Conservation (phyloP, 2,888 invertebrate genomes). For the Heliconius erato region DNA sequence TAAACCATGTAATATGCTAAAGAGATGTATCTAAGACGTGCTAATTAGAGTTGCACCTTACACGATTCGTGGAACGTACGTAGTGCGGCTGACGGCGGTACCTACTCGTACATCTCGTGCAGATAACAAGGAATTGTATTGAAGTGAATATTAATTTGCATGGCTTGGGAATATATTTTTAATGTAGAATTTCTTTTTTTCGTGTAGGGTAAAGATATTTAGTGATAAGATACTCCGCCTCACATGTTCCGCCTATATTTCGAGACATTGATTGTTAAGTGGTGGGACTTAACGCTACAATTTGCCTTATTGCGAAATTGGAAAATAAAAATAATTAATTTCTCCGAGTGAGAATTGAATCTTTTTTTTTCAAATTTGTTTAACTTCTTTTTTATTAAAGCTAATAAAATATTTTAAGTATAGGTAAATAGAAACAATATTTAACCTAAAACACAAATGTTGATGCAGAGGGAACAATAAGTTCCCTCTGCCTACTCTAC, state of each 20-base stretch:
- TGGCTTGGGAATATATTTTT: not conserved
- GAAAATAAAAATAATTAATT: not conserved
- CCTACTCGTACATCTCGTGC: not conserved
- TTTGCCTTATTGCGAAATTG: not conserved
- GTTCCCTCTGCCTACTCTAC: too few species aligned
- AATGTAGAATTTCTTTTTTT: not conserved
- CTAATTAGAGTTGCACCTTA: conserved; percentile 24
- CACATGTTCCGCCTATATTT: not conserved
- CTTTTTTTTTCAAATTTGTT: too few species aligned
- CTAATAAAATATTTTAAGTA: too few species aligned
- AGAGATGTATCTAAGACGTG: conserved; percentile 10
- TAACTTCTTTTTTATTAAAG: too few species aligned
- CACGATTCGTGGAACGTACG: not conserved
- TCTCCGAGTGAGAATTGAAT: not conserved
- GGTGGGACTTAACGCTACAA: not conserved
- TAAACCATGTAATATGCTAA: conserved; percentile 14
- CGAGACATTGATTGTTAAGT: not conserved
- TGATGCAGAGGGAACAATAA: too few species aligned
- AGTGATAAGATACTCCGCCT: not conserved
- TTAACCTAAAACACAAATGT: too few species aligned
- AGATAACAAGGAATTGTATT: not conserved
- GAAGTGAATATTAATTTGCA: not conserved
- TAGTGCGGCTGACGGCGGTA: not conserved
- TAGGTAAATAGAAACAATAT: too few species aligned
- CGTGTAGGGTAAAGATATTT: not conserved